A percentile compares a stretch with the other conserved stretches of the same genome.
Conservation (phyloP, 2,113 vertebrate species). For the Gambusia affinis region DNA sequence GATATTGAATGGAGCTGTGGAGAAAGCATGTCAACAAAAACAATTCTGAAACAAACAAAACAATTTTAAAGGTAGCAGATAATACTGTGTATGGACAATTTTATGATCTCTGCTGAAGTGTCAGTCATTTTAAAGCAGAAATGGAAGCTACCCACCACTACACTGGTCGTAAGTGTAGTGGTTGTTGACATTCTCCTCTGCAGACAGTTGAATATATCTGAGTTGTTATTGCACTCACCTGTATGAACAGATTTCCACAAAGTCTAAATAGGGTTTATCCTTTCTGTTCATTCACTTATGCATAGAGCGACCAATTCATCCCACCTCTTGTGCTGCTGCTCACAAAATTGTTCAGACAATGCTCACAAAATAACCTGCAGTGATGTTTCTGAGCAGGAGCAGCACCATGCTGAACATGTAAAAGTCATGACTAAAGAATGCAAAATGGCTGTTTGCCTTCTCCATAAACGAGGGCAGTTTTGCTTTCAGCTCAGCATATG, state of each 20-base stretch:
- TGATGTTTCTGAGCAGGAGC: not conserved
- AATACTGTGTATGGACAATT: too few relatives aligned
- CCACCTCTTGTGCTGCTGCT: not conserved
- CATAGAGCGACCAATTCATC: not conserved
- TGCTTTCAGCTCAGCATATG: not conserved
- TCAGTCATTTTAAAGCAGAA: not conserved
- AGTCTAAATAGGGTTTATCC: not conserved
- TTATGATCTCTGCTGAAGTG: not conserved
- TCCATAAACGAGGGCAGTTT: not conserved
- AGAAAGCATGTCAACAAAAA: not conserved
- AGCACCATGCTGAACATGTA: not conserved
- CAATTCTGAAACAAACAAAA: not conserved
- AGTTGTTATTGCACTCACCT: not conserved
- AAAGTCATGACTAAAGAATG: not conserved
- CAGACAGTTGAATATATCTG: not conserved
- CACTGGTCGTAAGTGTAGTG: not conserved
- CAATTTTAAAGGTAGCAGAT: not conserved
- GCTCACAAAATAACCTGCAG: not conserved
- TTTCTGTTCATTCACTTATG: constrained; percentile 1
- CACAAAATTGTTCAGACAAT: not conserved
- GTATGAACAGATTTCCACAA: not conserved
- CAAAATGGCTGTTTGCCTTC: not conserved
- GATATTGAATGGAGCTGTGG: not conserved
- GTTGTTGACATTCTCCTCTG: constrained; percentile 13
- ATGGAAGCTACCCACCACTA: too few relatives aligned